Percentiles rank a stretch among this genome's conserved stretches.
phyloP scores from a whole-genome alignment of 1,140 invertebrate genomes.

The Lordiphosa clarofinis region DNA sequence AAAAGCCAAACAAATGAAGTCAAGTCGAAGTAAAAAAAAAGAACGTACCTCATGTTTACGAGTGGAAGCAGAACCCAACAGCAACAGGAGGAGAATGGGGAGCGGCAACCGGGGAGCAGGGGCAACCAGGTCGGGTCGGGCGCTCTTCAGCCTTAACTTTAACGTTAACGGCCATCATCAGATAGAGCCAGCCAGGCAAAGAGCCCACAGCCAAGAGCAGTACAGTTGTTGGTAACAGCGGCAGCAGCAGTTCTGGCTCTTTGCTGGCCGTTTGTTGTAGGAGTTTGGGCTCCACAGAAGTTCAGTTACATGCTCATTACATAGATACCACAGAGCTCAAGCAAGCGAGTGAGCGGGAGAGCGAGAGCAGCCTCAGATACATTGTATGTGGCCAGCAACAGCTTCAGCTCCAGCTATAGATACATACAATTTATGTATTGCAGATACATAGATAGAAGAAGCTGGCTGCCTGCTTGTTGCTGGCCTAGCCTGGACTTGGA shows the following conservation, averaged over 20 bases:
- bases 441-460: slow-evolving; percentile 61
- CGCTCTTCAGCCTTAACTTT: slow-evolving; percentile 64
- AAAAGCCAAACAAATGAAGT: slow-evolving; percentile 78
- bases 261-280: slow-evolving; percentile 64
- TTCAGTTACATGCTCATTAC: slow-evolving; percentile 77
- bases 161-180: slow-evolving; percentile 76
- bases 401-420: slow-evolving; percentile 29
- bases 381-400: slow-evolving; percentile 43
- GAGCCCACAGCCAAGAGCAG: slow-evolving; percentile 32
- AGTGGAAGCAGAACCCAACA: slow-evolving; percentile 44
- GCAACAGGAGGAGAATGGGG: slow-evolving; percentile 19
- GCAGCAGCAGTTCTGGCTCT: slow-evolving; percentile 15
- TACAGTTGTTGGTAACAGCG: slow-evolving; percentile 55
- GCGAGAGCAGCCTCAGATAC: slow-evolving; percentile 31
- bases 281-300: slow-evolving; percentile 75
- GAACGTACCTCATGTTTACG: slow-evolving; percentile 75
- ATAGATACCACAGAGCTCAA: slow-evolving; percentile 45
- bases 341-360: neutral
- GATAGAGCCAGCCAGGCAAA: slow-evolving; percentile 49
- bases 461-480: slow-evolving; percentile 20
- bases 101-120: slow-evolving; percentile 4
- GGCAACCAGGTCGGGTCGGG: slow-evolving; percentile 61
- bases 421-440: slow-evolving; percentile 63
- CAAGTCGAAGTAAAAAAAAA: slow-evolving; percentile 54
- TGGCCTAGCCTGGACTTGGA: slow-evolving; percentile 27